phyloP scores from a whole-genome alignment of 2,888 invertebrate genomes.

The Acleris laterana region DNA sequence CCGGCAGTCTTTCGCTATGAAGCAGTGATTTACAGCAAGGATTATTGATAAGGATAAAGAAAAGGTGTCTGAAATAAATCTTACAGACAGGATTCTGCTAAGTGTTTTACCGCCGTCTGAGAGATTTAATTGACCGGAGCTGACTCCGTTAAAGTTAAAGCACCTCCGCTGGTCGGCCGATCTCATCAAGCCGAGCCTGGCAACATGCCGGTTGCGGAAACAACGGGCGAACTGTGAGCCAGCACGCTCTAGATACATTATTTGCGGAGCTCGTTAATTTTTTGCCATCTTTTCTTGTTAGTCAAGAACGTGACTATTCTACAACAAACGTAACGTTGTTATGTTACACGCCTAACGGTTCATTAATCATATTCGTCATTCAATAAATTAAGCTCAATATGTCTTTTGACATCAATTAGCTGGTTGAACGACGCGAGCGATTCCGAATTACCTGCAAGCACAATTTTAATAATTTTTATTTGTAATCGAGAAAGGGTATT shows the following conservation, averaged over 20 bases:
- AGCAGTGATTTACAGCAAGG: slow-evolving; percentile 3
- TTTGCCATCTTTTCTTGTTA: slow-evolving; percentile 53
- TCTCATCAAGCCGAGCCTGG: slow-evolving; percentile 13
- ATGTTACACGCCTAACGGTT: slow-evolving; percentile 8
- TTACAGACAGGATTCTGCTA: background rate
- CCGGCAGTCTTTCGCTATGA: slow-evolving; percentile 11
- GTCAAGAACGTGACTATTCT: slow-evolving; percentile 45
- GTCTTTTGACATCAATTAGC: background rate
- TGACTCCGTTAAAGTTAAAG: background rate
- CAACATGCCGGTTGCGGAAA: slow-evolving; percentile 45
- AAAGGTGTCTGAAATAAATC: slow-evolving; percentile 8
- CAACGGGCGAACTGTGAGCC: slow-evolving; percentile 46
- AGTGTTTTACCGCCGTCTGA: background rate
- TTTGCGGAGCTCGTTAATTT: slow-evolving; percentile 56
- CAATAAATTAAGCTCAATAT: background rate
- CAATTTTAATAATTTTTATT: too few relatives aligned
- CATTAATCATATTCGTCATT: background rate
- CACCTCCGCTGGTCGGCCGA: slow-evolving; percentile 11
- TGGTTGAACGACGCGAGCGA: background rate
- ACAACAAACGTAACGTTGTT: slow-evolving; percentile 28
- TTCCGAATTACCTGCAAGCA: too few relatives aligned
- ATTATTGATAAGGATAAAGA: background rate
- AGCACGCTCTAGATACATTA: slow-evolving; percentile 57
- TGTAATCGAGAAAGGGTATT: too few relatives aligned
- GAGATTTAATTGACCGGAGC: background rate